These are phyloP conservation scores for Eospalax fontanierii DNA, from an alignment of 2,797 vertebrate species.

Conservation along the genomic window DNA sequence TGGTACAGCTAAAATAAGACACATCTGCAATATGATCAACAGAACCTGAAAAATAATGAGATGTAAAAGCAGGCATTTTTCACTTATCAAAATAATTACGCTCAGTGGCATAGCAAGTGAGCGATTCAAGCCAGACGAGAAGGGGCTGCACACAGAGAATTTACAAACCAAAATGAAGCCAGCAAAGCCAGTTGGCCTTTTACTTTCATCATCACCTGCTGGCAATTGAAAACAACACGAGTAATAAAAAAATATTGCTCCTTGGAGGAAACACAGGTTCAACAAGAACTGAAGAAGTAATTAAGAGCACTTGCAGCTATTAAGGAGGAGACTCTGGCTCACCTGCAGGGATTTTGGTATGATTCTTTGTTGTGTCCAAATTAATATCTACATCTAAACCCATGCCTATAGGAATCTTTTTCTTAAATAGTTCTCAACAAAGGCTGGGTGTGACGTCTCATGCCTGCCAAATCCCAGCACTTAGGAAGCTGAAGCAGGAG, in stretches of 20 bases:
- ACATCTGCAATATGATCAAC: slow-evolving; percentile 52
- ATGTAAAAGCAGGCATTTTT: slow-evolving; percentile 43
- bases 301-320: slow-evolving; percentile 48
- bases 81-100: slow-evolving; percentile 65
- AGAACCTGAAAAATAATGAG: slow-evolving; percentile 28
- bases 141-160: slow-evolving; percentile 4
- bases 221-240: slow-evolving; percentile 52
- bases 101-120: not conserved
- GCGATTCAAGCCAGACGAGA: not conserved
- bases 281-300: slow-evolving; percentile 65
- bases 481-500: not conserved
- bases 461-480: not conserved
- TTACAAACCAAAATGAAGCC: slow-evolving; percentile 44
- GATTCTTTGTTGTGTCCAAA: slow-evolving; percentile 45
- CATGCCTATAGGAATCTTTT: not conserved
- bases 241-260: slow-evolving; percentile 70
- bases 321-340: slow-evolving; percentile 31
- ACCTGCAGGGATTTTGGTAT: slow-evolving; percentile 39
- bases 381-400: slow-evolving; percentile 60
- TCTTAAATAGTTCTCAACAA: slow-evolving; percentile 32
- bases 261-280: slow-evolving; percentile 64
- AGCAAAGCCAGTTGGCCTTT: slow-evolving; percentile 51
- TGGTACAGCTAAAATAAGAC: slow-evolving; percentile 53
- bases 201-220: slow-evolving; percentile 53
- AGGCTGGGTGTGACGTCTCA: not conserved